Percentiles rank a stretch among this genome's conserved stretches.
Evolutionary conservation across 1,140 invertebrate species (phyloP).

Genomic region (Frieseomelitta varia): DNA sequence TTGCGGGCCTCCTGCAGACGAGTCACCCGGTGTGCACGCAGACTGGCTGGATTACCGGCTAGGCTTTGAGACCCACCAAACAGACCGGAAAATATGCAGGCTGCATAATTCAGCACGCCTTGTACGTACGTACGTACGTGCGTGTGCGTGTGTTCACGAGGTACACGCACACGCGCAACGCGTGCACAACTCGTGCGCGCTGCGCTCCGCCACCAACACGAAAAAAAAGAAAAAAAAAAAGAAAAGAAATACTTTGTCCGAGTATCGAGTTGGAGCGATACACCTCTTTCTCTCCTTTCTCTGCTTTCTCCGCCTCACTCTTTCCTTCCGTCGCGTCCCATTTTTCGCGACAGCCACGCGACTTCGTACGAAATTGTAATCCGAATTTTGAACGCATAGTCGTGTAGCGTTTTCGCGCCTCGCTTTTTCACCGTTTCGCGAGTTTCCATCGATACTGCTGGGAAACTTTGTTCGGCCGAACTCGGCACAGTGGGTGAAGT

Average conservation of each 20-base stretch:
- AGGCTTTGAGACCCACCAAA: slow-evolving; percentile 81
- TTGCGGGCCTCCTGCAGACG: slow-evolving; percentile 76
- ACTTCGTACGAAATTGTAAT: slow-evolving; percentile 1
- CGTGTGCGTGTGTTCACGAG: slow-evolving; percentile 13
- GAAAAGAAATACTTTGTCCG: slow-evolving; percentile 51
- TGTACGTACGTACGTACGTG: slow-evolving; percentile 25
- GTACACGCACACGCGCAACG: background rate
- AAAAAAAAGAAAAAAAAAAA: too few relatives aligned
- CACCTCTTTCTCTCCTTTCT: background rate
- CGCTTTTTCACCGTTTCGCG: background rate
- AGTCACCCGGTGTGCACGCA: slow-evolving; percentile 64
- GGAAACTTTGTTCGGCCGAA: background rate
- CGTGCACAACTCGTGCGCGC: background rate
- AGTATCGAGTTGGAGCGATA: slow-evolving; percentile 47
- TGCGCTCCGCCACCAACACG: background rate
- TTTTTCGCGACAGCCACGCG: slow-evolving; percentile 16
- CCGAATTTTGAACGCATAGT: too few relatives aligned
- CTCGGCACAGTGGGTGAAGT: background rate
- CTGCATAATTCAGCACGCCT: slow-evolving; percentile 80
- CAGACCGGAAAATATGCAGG: slow-evolving; percentile 82
- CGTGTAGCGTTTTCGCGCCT: too few relatives aligned
- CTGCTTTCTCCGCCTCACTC: slow-evolving; percentile 1
- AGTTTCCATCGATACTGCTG: background rate
- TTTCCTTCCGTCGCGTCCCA: slow-evolving; percentile 7
- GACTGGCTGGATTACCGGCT: slow-evolving; percentile 75